Percentiles rank a stretch among this genome's conserved stretches.
phyloP scores from a whole-genome alignment of 2,888 invertebrate genomes.

The Folsomia manolachei region DNA sequence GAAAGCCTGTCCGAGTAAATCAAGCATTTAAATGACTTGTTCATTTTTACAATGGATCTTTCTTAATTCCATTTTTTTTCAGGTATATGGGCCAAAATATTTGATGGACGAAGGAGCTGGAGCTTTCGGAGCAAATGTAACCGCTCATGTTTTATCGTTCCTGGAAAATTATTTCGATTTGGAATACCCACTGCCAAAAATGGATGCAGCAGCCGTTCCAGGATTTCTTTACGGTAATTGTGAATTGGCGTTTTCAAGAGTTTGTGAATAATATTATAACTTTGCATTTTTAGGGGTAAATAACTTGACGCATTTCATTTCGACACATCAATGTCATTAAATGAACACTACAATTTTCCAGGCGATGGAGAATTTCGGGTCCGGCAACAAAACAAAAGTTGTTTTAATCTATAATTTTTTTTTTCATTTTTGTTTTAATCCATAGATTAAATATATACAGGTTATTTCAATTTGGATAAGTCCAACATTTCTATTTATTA shows the following conservation, averaged over 20 bases:
- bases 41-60: conserved; percentile 1
- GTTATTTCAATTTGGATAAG: conserved; percentile 12
- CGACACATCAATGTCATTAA: too few relatives aligned
- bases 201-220: conserved; percentile 40
- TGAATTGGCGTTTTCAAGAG: background rate
- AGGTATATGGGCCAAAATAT: conserved; percentile 17
- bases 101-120: conserved; percentile 29
- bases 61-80: background rate
- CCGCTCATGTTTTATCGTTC: conserved; percentile 33
- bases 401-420: too few relatives aligned
- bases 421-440: too few relatives aligned
- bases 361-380: conserved; percentile 41
- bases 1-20: conserved; percentile 43
- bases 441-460: conserved; percentile 41
- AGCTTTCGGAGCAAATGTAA: conserved; percentile 33
- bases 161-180: conserved; percentile 43
- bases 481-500: too few relatives aligned
- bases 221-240: conserved; percentile 20
- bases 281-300: too few relatives aligned
- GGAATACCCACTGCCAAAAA: conserved; percentile 44
- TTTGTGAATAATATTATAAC: too few relatives aligned
- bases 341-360: background rate
- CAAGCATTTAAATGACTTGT: too few relatives aligned
- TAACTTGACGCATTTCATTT: too few relatives aligned
- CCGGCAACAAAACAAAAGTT: too few relatives aligned